Conservation (phyloP, 2,888 invertebrate genomes). For the Heliconius aoede region DNA sequence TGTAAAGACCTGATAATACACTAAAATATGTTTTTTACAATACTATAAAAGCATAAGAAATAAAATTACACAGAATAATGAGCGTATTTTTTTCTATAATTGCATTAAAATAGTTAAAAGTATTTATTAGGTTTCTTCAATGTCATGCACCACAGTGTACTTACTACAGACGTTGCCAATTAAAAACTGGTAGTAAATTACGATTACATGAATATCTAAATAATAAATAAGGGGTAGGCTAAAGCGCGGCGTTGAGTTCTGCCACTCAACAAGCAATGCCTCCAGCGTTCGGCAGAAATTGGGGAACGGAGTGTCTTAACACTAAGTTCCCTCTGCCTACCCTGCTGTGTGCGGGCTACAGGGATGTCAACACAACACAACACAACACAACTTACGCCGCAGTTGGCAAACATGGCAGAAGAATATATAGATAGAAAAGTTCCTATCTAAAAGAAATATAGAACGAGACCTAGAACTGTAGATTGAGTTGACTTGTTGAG, state of each 20-base stretch:
- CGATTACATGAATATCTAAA: slow-evolving; percentile 9
- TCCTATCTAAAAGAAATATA: slow-evolving; percentile 12
- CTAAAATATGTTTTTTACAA: neutral
- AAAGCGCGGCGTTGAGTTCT: too few relatives aligned
- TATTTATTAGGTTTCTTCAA: neutral
- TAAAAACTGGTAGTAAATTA: slow-evolving; percentile 2
- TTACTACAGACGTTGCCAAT: neutral
- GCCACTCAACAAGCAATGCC: too few relatives aligned
- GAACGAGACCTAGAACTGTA: slow-evolving; percentile 25
- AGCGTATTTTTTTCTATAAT: neutral
- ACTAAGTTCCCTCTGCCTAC: too few relatives aligned
- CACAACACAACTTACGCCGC: neutral
- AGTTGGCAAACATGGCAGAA: slow-evolving; percentile 7
- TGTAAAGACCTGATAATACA: neutral
- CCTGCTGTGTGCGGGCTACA: too few relatives aligned
- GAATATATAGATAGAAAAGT: too few relatives aligned
- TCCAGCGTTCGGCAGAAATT: too few relatives aligned
- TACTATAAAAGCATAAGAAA: neutral
- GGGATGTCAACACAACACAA: too few relatives aligned
- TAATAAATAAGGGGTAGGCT: slow-evolving; percentile 14
- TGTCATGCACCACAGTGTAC: too few relatives aligned
- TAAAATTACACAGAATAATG: neutral
- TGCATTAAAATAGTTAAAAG: neutral
- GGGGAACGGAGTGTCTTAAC: too few relatives aligned
- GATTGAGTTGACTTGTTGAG: too few relatives aligned